Conservation (phyloP, 2,113 vertebrate genomes). For the Silurus glanis region DNA sequence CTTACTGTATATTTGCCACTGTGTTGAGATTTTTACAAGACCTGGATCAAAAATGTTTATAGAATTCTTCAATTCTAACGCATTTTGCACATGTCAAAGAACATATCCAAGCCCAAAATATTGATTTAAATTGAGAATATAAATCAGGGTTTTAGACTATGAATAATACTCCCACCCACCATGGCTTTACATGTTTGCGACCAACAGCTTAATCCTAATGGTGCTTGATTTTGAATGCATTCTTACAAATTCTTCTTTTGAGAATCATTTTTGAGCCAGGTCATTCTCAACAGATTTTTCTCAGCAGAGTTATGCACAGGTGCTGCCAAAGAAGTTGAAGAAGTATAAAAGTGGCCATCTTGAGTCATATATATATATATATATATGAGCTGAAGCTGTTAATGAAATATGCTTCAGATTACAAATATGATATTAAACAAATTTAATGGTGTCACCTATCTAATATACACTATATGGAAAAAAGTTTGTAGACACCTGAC, state of each 20-base stretch:
- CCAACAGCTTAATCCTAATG: neutral
- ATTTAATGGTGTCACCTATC: neutral
- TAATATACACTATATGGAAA: neutral
- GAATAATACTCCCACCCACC: neutral
- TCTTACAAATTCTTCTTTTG: neutral
- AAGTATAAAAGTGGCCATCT: neutral
- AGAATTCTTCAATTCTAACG: neutral
- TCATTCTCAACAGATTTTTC: neutral
- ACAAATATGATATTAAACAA: neutral
- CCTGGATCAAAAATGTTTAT: slow-evolving; percentile 36
- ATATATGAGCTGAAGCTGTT: neutral
- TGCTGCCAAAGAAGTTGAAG: neutral
- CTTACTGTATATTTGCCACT: neutral
- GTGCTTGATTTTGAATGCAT: neutral
- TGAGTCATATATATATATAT: neutral
- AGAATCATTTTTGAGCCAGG: slow-evolving; percentile 34
- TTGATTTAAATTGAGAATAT: neutral
- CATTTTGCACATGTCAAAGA: neutral
- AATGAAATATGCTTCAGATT: neutral
- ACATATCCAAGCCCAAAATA: neutral
- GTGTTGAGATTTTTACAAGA: slow-evolving; percentile 11
- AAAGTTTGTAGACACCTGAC: too few species aligned
- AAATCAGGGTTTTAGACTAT: neutral
- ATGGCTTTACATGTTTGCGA: neutral
- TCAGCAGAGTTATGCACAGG: slow-evolving; percentile 24